phyloP scores from a whole-genome alignment of 2,797 vertebrate genomes.

The Crocodylus rhombifer region DNA sequence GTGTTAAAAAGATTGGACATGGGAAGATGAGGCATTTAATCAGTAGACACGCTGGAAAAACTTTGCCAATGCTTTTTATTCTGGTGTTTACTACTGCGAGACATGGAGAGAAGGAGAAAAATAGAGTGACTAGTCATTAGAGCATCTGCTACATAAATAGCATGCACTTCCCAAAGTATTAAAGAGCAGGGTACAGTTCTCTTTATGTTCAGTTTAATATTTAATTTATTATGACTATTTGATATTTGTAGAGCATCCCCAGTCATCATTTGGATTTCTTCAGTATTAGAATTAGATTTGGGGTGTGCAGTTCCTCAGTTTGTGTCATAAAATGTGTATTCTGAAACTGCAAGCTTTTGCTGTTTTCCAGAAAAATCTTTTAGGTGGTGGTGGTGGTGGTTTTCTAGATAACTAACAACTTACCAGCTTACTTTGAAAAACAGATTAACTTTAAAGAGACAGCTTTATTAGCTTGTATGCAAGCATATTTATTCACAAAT shows the following conservation, averaged over 20 bases:
- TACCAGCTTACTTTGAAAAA: slow-evolving; percentile 10
- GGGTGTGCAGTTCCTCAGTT: neutral
- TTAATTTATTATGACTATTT: neutral
- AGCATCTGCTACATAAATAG: neutral
- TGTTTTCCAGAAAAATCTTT: neutral
- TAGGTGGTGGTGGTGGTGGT: neutral
- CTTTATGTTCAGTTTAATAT: neutral
- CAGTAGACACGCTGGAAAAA: neutral
- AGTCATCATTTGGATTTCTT: slow-evolving; percentile 43
- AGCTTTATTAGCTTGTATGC: neutral
- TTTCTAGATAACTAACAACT: neutral
- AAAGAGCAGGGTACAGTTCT: neutral
- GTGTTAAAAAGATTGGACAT: neutral
- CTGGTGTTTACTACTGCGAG: neutral
- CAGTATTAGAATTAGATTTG: neutral
- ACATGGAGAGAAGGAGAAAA: neutral
- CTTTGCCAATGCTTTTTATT: neutral
- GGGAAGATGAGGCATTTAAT: neutral
- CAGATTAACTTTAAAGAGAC: neutral
- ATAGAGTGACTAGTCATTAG: neutral
- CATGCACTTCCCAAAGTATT: neutral
- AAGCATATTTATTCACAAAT: neutral
- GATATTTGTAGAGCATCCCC: neutral
- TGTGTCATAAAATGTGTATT: neutral
- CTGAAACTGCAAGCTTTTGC: neutral